Evolutionary conservation across 2,888 invertebrate genomes (phyloP), one percentile per base, ranked within the genome.

Genomic region (Volucella inanis): DNA sequence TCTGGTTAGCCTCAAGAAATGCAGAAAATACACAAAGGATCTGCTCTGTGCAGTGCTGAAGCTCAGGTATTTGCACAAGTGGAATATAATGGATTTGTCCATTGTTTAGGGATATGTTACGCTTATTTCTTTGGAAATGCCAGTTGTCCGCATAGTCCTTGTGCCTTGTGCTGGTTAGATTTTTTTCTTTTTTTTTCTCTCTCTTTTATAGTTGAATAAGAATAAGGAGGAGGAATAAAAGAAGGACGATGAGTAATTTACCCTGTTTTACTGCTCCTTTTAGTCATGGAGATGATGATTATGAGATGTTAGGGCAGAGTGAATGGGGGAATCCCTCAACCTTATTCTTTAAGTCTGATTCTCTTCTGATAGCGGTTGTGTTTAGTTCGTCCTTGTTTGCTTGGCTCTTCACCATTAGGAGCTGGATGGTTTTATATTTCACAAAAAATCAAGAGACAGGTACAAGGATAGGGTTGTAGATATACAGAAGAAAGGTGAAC

Each of bases 91-190:
- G 61, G 72, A 85, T 80, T 72, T 80, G 72, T 72, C 52, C 75
- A 76, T 85, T 85, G 85, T 85, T 81, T 77, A 72, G 52, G 68
- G 47, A 74, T 77, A 49, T 85, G 14, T 57, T 71, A 49, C 49
- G 65, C 62, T 55, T 52, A 22, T 81, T 68, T 45, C 62, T 68
- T 77, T 67, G 12, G 72, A 49, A 72, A 68, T 70, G 18, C 71
- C 68, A 80, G 77, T 74, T 83, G 67, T 78, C 83, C 83, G 78
- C 74, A 83, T 74, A 78, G 78, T 83, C 78, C 78, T 74, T 83
- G 78, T 72, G 50, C 72, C 38, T 22, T 22, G 18, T 22, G 18
- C 0, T 31, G 31, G 31, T 31, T 31, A 0, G 31, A 6, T 0
- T 6, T 1, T 31, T 31, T 31, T 31, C 6, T 0, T 6, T 1